Evolutionary conservation across 2,888 invertebrate genomes (phyloP), one percentile per base, ranked within the genome.

Genomic region (Amphipoea oculea): DNA sequence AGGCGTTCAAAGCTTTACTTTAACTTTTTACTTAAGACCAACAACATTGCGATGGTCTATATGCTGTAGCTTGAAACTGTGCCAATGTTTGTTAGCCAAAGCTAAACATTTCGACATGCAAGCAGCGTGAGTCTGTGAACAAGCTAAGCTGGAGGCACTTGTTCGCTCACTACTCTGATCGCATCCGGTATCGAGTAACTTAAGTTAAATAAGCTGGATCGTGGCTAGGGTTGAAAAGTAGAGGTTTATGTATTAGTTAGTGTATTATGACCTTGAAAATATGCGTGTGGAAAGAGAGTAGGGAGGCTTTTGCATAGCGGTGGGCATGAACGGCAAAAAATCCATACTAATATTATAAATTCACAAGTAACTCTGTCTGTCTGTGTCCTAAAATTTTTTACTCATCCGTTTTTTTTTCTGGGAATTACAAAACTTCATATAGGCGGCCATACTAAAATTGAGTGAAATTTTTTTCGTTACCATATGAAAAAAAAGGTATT

Each of bases 41-140:
- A 60, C 36, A 57, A 73, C 69, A 73, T 63, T 40, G 67, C 20
- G 36, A 29, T 42, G 29, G 20, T 57, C 57, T 40, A 57, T 72
- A 77, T 82, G 29, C 51, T 54, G 45, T 76, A 73, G 60, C 76
- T 51, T 68, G 67, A 80, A 74, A 73, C 29, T 54, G 14, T 12
- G 68, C 20, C 54, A 79, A 63, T 84, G 76, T 84, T 80, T 79
- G 73, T 48, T 66, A 29, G 54, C 63, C 20, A 36, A 36, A 36
- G 63, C 63, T 14, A 76, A 83, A 79, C 67, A 83, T 83, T 70
- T 79, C 73, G 76, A 76, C 70, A 79, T 76, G 84, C 83, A 60
- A 79, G 76, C 45, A 51, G 45, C 79, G 83, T 70, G 17, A 66
- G 70, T 71, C 57, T 17, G 45, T 17, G 65, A 62, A 65, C 48